A percentile compares a stretch with the other conserved stretches of the same genome.
phyloP scores from a whole-genome alignment of 1,140 invertebrate genomes.

The Neodiprion fabricii region DNA sequence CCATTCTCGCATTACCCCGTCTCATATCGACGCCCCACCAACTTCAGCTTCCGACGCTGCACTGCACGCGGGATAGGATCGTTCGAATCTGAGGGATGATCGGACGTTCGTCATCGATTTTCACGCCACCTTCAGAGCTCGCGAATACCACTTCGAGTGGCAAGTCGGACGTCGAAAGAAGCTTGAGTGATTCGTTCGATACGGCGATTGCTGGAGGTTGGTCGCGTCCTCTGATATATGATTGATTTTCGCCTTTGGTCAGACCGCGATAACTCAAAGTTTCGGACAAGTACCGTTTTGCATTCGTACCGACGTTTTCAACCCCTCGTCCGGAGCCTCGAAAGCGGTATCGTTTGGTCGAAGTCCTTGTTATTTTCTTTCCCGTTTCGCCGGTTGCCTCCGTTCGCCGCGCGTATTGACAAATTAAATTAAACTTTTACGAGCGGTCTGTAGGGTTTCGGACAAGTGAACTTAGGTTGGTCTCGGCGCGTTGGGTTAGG shows the following conservation, averaged over 20 bases:
- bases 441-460: constrained; percentile 3
- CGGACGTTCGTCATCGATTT: no score
- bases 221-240: not conserved
- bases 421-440: constrained; percentile 16
- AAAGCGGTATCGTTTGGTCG: not conserved
- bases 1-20: not conserved
- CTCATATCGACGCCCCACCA: no score
- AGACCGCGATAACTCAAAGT: constrained; percentile 3
- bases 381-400: not conserved
- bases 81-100: no score
- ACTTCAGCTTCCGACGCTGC: not conserved
- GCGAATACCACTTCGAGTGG: not conserved
- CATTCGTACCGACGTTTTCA: not conserved
- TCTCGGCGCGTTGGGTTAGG: not conserved
- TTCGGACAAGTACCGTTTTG: not conserved
- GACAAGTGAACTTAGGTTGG: not conserved
- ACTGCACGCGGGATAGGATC: not conserved
- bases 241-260: not conserved
- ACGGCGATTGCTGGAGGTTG: not conserved
- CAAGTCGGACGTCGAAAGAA: not conserved
- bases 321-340: not conserved
- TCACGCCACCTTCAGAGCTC: no score
- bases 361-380: not conserved
- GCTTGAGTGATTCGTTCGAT: not conserved
- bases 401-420: not conserved